Evolutionary conservation across 1,140 invertebrate species (phyloP).

Genomic region (Zaprionus kolodkinae): DNA sequence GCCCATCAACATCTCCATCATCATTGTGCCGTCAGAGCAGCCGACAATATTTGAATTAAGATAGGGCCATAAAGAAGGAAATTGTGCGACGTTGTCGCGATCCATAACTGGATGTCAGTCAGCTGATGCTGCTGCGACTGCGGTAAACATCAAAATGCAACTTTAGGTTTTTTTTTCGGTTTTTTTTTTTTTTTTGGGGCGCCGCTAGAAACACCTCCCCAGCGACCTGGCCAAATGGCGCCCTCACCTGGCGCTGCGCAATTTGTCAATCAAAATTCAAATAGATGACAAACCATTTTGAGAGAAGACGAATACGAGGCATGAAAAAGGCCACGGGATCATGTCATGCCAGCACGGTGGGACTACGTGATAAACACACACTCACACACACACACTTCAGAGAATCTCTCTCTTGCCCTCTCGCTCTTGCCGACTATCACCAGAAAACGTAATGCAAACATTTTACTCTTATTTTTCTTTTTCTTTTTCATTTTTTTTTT

Average conservation of each 20-base stretch:
- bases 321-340: conserved; percentile 80
- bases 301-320: conserved; percentile 51
- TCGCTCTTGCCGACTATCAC: conserved; percentile 20
- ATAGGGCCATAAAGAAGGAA: conserved; percentile 56
- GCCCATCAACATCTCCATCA: conserved; percentile 9
- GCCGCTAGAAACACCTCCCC: conserved; percentile 19
- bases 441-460: conserved; percentile 62
- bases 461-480: conserved; percentile 25
- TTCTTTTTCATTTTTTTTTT: conserved; percentile 16
- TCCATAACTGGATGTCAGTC: conserved; percentile 1
- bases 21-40: conserved; percentile 30
- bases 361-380: conserved; percentile 71
- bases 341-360: conserved; percentile 49
- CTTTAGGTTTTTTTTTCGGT: background rate
- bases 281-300: conserved; percentile 61
- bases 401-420: conserved; percentile 27
- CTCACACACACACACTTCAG: conserved; percentile 12
- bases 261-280: conserved; percentile 82
- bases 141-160: conserved; percentile 47
- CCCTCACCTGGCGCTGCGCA: conserved; percentile 58
- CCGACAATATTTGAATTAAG: conserved; percentile 83
- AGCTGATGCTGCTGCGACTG: background rate
- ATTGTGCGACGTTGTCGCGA: conserved; percentile 6
- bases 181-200: conserved; percentile 8
- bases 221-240: conserved; percentile 20